phyloP scores from a whole-genome alignment of 2,113 vertebrate species.

The Sander lucioperca region DNA sequence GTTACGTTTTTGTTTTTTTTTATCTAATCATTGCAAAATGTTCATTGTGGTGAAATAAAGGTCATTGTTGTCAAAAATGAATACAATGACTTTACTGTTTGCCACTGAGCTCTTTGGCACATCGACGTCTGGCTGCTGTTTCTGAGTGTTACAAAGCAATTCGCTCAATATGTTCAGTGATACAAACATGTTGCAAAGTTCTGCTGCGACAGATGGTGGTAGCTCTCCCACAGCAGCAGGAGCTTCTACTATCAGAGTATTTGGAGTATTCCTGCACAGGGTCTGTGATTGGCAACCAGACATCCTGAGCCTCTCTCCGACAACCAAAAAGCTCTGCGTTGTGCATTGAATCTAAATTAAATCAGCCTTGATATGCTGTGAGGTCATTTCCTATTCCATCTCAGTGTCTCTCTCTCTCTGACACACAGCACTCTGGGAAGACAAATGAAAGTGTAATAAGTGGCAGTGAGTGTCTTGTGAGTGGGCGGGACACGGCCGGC shows the following conservation, averaged over 20 bases:
- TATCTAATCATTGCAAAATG: not conserved
- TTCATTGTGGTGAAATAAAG: not conserved
- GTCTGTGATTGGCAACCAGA: not conserved
- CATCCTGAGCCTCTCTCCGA: not conserved
- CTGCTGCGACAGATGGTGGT: conserved; percentile 18
- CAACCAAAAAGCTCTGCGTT: not conserved
- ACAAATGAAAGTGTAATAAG: conserved; percentile 50
- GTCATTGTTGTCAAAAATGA: no score
- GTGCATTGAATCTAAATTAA: conserved; percentile 46
- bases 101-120: not conserved
- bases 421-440: conserved; percentile 28
- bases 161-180: not conserved
- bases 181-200: conserved; percentile 2
- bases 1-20: no score
- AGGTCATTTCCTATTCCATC: conserved; percentile 2
- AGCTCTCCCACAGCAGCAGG: not conserved
- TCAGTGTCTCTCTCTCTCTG: not conserved
- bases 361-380: conserved; percentile 6
- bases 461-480: conserved; percentile 11
- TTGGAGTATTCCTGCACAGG: not conserved
- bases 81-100: not conserved
- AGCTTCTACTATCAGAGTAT: not conserved
- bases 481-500: not conserved
- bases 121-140: not conserved
- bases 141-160: not conserved